Conservation (phyloP, 2,797 vertebrate species). For the Peromyscus aztecus region DNA sequence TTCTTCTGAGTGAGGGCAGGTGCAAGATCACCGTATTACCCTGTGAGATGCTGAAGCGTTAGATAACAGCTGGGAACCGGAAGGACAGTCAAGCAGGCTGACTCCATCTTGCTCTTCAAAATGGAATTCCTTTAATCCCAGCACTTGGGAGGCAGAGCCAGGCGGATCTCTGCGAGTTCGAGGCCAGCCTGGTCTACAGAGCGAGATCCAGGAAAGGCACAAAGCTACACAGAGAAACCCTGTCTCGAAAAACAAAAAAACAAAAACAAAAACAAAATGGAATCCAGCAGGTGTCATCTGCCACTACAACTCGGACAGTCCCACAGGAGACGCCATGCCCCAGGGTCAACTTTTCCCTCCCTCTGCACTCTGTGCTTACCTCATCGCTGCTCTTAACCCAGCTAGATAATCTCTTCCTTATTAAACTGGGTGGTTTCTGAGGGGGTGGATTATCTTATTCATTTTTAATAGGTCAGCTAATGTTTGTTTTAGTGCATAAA, state of each 20-base stretch:
- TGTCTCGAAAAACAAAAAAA: too few species aligned
- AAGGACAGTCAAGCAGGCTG: background rate
- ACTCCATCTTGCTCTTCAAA: background rate
- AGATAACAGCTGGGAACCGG: background rate
- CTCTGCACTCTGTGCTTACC: background rate
- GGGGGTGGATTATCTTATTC: background rate
- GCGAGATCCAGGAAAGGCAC: too few species aligned
- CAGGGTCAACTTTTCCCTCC: background rate
- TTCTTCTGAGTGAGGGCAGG: background rate
- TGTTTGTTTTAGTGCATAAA: background rate
- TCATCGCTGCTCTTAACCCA: background rate
- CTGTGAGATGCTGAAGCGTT: background rate
- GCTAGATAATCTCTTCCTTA: background rate
- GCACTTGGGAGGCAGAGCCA: too few species aligned
- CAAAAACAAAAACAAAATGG: background rate
- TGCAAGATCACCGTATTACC: background rate
- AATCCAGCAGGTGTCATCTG: background rate
- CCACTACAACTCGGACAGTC: background rate
- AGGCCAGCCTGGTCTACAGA: too few species aligned
- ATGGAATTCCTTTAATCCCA: background rate
- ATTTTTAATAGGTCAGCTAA: constrained; percentile 24
- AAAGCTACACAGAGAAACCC: too few species aligned
- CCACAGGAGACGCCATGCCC: background rate
- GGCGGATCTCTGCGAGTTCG: too few species aligned
- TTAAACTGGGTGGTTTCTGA: background rate